phyloP scores from a whole-genome alignment of 2,797 vertebrate genomes.

The Lemur catta region DNA sequence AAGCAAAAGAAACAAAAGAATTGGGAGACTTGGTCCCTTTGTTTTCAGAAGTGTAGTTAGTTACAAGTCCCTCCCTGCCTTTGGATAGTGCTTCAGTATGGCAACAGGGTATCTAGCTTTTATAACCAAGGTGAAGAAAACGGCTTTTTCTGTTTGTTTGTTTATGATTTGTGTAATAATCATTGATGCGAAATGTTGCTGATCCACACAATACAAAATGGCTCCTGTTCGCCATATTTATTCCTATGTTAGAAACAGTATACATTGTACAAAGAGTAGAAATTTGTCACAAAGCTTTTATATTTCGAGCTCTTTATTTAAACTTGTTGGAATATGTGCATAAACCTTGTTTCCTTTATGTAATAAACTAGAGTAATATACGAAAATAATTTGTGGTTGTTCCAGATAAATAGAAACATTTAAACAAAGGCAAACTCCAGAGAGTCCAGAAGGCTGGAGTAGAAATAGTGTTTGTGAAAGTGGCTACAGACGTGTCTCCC shows the following conservation, averaged over 20 bases:
- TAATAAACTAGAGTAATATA: constrained; percentile 70
- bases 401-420: constrained; percentile 40
- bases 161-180: not conserved
- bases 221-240: constrained; percentile 51
- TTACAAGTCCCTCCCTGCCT: not conserved
- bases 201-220: constrained; percentile 1
- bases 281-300: constrained; percentile 54
- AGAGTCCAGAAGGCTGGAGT: not conserved
- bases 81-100: not conserved
- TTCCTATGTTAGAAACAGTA: constrained; percentile 40
- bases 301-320: constrained; percentile 67
- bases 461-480: not conserved
- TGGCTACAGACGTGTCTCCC: not conserved
- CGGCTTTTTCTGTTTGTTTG: not conserved
- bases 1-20: not conserved
- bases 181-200: constrained; percentile 12
- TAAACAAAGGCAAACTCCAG: constrained; percentile 3
- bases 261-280: constrained; percentile 18
- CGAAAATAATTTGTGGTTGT: constrained; percentile 27
- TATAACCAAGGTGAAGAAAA: constrained; percentile 28
- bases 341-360: constrained; percentile 60
- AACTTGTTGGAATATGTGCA: constrained; percentile 34
- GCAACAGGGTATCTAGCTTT: constrained; percentile 46
- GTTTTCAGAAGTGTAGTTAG: not conserved
- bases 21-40: not conserved